These are phyloP conservation scores for Burhinus bistriatus DNA, from an alignment of 2,113 vertebrate genomes.

Conservation along the genomic window DNA sequence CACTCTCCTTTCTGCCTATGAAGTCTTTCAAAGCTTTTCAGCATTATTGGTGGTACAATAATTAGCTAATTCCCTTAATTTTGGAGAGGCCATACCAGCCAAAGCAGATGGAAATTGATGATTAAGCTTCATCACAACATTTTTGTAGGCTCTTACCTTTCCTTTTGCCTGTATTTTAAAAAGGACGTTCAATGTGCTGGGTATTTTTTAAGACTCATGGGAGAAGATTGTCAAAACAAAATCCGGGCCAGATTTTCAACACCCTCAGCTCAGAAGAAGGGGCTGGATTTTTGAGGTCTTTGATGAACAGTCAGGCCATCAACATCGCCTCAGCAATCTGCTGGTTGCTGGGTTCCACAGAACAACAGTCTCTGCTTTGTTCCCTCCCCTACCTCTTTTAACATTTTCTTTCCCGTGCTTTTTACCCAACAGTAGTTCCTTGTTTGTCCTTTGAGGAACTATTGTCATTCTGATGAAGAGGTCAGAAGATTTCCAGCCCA, in stretches of 20 bases:
- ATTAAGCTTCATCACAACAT: slow-evolving; percentile 24
- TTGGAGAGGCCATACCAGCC: slow-evolving; percentile 3
- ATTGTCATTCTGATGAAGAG: not conserved
- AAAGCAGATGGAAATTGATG: slow-evolving; percentile 49
- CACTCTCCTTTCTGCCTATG: not conserved
- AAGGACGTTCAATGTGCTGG: not conserved
- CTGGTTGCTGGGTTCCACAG: not conserved
- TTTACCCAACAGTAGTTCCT: not conserved
- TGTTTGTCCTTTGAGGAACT: not conserved
- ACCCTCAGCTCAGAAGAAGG: not conserved
- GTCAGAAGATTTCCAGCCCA: not conserved
- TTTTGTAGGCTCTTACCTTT: slow-evolving; percentile 27
- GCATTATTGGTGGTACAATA: slow-evolving; percentile 25
- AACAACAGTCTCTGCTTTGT: not conserved
- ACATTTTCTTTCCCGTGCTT: not conserved
- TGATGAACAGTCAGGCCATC: not conserved
- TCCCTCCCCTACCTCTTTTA: not conserved
- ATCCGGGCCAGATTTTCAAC: not conserved
- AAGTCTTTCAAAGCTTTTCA: slow-evolving; percentile 31
- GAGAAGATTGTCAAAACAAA: slow-evolving; percentile 27
- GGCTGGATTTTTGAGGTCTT: not conserved
- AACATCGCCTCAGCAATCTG: fast-evolving
- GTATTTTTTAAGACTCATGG: not conserved
- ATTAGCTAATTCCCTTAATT: slow-evolving; percentile 42
- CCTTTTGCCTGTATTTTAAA: not conserved